Percentiles rank a stretch among this genome's conserved stretches.
These are phyloP conservation scores for Geotrypetes seraphini DNA, from an alignment of 2,797 vertebrate species.

Conservation along the genomic window DNA sequence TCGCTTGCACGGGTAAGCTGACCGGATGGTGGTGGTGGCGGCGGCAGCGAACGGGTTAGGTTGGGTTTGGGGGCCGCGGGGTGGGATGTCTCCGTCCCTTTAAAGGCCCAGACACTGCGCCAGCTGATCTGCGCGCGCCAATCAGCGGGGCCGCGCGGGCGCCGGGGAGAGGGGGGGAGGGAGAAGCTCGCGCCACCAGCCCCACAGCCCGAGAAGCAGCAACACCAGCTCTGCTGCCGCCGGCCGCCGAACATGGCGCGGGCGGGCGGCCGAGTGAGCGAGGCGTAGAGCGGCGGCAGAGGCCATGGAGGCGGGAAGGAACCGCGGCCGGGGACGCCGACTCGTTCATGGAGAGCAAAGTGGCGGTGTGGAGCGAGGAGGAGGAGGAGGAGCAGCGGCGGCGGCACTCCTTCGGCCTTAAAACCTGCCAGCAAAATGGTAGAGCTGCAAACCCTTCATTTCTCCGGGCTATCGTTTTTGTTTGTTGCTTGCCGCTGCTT, in stretches of 20 bases:
- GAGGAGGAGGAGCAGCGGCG: constrained; percentile 9
- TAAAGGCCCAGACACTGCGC: constrained; percentile 74
- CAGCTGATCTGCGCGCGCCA: constrained; percentile 80
- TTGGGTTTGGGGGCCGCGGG: constrained; percentile 10
- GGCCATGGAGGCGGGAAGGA: too few relatives aligned
- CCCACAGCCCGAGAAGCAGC: constrained; percentile 34
- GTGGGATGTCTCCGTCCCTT: constrained; percentile 65
- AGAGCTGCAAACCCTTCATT: constrained; percentile 23
- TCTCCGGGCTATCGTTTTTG: too few relatives aligned
- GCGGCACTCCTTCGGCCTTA: constrained; percentile 65
- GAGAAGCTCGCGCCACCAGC: too few relatives aligned
- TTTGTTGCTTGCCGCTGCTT: too few relatives aligned
- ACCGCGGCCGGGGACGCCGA: constrained; percentile 7
- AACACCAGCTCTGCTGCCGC: constrained; percentile 49
- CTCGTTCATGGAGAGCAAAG: too few relatives aligned
- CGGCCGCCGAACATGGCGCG: constrained; percentile 47
- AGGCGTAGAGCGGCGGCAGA: constrained; percentile 11
- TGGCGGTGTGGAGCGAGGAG: not conserved
- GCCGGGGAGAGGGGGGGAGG: too few relatives aligned
- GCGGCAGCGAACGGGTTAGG: too few relatives aligned
- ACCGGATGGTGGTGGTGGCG: too few relatives aligned
- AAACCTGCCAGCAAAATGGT: constrained; percentile 82
- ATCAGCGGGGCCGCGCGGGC: constrained; percentile 71
- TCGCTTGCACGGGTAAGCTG: too few relatives aligned
- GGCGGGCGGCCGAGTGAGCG: constrained; percentile 23